These are phyloP conservation scores for Anastrepha obliqua DNA, from an alignment of 1,140 invertebrate genomes.

Conservation along the genomic window DNA sequence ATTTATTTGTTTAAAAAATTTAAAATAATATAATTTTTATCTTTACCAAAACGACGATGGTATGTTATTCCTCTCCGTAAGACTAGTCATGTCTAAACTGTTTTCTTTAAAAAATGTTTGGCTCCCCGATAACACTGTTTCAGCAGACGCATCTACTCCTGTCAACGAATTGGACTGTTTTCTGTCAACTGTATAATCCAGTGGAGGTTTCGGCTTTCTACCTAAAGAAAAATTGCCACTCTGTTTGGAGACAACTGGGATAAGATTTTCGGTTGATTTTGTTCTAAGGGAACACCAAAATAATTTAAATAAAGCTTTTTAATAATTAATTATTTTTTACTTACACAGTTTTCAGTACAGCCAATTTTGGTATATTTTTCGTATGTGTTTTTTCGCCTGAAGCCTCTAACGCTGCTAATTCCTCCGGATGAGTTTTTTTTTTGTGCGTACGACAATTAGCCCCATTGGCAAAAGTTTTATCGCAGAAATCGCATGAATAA, in stretches of 20 bases:
- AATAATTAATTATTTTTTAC: background rate
- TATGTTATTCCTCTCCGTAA: too few species aligned
- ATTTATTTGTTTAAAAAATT: too few species aligned
- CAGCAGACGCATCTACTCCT: too few species aligned
- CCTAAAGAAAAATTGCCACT: conserved; percentile 61
- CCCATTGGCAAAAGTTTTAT: conserved; percentile 72
- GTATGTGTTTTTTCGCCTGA: conserved; percentile 62
- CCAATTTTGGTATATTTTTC: conserved; percentile 62
- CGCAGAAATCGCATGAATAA: conserved; percentile 72
- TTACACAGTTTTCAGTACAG: background rate
- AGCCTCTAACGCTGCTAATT: conserved; percentile 65
- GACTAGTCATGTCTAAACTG: too few species aligned
- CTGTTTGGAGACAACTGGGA: conserved; percentile 70
- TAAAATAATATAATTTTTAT: too few species aligned
- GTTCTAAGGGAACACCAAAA: background rate
- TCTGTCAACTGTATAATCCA: too few species aligned
- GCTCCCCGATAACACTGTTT: too few species aligned
- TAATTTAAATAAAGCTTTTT: too few species aligned
- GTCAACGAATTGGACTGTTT: too few species aligned
- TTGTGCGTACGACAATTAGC: conserved; percentile 74
- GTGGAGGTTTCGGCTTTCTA: conserved; percentile 45
- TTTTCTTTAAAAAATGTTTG: too few species aligned
- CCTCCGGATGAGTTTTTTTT: conserved; percentile 70
- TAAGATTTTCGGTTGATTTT: conserved; percentile 59
- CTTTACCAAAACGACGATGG: too few species aligned